Conservation (phyloP, 2,797 vertebrate species). For the Ceryle rudis region DNA sequence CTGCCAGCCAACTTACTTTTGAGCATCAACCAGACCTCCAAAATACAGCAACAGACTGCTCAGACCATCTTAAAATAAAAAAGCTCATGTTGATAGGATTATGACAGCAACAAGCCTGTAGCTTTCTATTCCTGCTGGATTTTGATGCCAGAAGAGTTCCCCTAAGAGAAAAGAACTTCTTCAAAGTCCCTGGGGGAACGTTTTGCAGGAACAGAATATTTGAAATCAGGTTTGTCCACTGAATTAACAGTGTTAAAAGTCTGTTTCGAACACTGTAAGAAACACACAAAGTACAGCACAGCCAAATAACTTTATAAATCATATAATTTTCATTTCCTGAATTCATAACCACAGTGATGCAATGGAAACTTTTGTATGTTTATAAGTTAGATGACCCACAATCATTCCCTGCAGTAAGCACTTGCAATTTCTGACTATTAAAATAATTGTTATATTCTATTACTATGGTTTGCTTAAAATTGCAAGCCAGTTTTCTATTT, state of each 20-base stretch:
- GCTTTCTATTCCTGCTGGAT: slow-evolving; percentile 2
- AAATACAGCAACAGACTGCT: slow-evolving; percentile 51
- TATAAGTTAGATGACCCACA: slow-evolving; percentile 57
- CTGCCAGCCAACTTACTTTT: slow-evolving; percentile 41
- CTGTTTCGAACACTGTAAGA: not conserved
- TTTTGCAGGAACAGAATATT: slow-evolving; percentile 21
- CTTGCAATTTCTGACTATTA: slow-evolving; percentile 54
- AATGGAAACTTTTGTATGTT: slow-evolving; percentile 62
- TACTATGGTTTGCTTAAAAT: slow-evolving; percentile 4
- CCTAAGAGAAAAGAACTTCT: slow-evolving; percentile 25
- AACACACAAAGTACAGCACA: slow-evolving; percentile 9
- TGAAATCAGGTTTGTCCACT: slow-evolving; percentile 38
- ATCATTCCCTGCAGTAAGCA: slow-evolving; percentile 13
- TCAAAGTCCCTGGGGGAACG: not conserved
- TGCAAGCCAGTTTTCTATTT: slow-evolving; percentile 12
- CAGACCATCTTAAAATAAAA: slow-evolving; percentile 46
- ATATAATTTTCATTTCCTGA: slow-evolving; percentile 56
- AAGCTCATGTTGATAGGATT: slow-evolving; percentile 21
- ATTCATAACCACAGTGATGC: slow-evolving; percentile 61
- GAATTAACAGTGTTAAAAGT: slow-evolving; percentile 22
- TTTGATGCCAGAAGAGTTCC: slow-evolving; percentile 40
- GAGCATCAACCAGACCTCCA: slow-evolving; percentile 7
- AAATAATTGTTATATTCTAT: slow-evolving; percentile 46
- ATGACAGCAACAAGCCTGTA: slow-evolving; percentile 52
- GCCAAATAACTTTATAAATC: slow-evolving; percentile 61